Conservation (phyloP, 2,113 vertebrate genomes). For the Nerophis lumbriciformis region DNA sequence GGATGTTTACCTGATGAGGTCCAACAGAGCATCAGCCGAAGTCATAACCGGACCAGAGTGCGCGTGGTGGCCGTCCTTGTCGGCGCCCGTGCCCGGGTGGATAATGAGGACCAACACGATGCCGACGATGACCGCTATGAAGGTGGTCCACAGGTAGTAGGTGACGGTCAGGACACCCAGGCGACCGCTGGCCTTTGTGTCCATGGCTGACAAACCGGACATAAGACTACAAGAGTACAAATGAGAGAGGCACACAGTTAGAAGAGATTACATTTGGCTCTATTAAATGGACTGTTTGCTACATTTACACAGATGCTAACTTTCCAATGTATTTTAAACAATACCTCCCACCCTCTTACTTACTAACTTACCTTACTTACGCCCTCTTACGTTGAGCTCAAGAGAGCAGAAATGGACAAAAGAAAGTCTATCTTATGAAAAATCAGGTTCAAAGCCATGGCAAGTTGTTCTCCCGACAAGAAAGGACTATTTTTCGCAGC, state of each 20-base stretch:
- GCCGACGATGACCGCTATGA: slow-evolving; percentile 81
- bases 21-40: slow-evolving; percentile 81
- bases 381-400: too few species aligned
- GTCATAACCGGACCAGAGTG: slow-evolving; percentile 76
- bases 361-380: too few species aligned
- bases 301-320: too few species aligned
- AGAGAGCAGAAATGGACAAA: too few species aligned
- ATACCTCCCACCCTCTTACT: too few species aligned
- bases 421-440: too few species aligned
- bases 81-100: slow-evolving; percentile 77
- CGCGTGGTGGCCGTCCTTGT: slow-evolving; percentile 70
- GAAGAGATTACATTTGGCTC: too few species aligned
- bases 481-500: too few species aligned
- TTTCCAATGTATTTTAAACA: too few species aligned
- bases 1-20: slow-evolving; percentile 79
- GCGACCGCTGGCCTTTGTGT: slow-evolving; percentile 79
- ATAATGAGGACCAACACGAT: slow-evolving; percentile 80
- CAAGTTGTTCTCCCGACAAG: too few species aligned
- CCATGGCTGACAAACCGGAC: slow-evolving; percentile 85
- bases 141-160: slow-evolving; percentile 89
- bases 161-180: slow-evolving; percentile 84
- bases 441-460: too few species aligned
- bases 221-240: slow-evolving; percentile 72
- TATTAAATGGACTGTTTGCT: too few species aligned
- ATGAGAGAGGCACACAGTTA: background rate